Base-by-base conservation (phyloP, 1,140 invertebrate genomes). In the Lucilia cuprina region DNA sequence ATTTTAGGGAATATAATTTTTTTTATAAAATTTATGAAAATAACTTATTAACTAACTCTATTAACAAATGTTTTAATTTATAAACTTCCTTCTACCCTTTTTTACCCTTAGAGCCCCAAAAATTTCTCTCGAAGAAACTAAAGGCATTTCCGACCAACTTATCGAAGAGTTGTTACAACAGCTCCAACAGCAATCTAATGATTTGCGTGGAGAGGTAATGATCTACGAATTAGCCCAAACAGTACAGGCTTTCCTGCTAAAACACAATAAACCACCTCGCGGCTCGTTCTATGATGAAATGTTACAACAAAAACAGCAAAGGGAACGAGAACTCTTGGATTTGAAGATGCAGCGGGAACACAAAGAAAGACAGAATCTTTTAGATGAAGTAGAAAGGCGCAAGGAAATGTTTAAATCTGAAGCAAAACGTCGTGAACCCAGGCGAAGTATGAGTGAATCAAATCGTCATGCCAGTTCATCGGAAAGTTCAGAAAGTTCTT, bases 271-370 rank as follows among this genome's bases (percentile, higher is more conserved):
- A 88, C 95, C 96, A 21, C 93, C 93, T 1, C 93, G 93, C 85
- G 93, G 94, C 83, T 96, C 96, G 65, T 96, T 96, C 91, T 96
- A 96, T 89, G 96, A 97, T 85, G 95, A 97, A 91, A 97, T 97
- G 96, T 89, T 96, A 5, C 92, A 92, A 14, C 93, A 94, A 83
- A 93, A 94, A 84, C 91, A 93, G 85, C 93, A 94, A 88, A 92
- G 94, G 84, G 93, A 94, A 85, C 91, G 93, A 84, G 93, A 94
- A 88, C 92, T 94, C 83, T 87, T 93, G 77, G 91, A 95, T 84
- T 91, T 93, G 30, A 92, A 94, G 84, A 93, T 87, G 87, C 91
- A 91, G 88, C 94, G 93, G 88, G 94, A 93, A 90, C 87, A 84
- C 0, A 74, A 87, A 17, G 87, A 89, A 83, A 86, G 90, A 0